Base-by-base conservation (phyloP, 2,888 invertebrate species). In the Drosophila tripunctata region DNA sequence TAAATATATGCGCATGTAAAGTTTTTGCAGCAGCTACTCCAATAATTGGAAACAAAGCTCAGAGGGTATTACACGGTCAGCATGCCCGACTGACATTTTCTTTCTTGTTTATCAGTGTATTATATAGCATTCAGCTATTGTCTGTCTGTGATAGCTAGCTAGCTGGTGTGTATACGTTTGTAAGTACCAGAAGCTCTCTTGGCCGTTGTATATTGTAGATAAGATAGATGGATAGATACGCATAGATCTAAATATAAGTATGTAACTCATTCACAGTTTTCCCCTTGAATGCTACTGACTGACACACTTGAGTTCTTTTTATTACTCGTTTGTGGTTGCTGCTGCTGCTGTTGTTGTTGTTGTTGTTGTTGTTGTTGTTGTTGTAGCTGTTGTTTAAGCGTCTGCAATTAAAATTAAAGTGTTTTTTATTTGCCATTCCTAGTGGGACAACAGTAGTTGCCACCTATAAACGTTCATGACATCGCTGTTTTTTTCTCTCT, bases 241-340 rank as follows among this genome's bases (percentile, higher is more conserved):
- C 52, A 5, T 41, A 43, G 30, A 70, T 65, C 50, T 50, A 67
- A 58, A 50, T 52, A 51, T 56, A 51, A 22, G 19, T 30, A 21
- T 38, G 57, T 41, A 56, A 63, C 38, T 44, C 35, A 56, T 55
- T 47, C 22, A 17, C 1, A 40, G 57, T 56, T 61, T 17, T 43
- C 15, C 14, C 64, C 72, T 76, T 73, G 73, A 72, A 62, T 36
- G 19, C 14, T 30, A 15, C 33, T 15, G 31, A 33, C 43, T 68
- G 73, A 67, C 63, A 70, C 75, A 70, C 48, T 78, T 66, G 45
- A 47, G 15, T 40, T 52, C 15, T n/a, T 56, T 51, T 68, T n/a
- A 48, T 33, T 33, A 10, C 21, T 38, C 4, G n/a, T n/a, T 12
- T 50, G 33, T 35, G 27, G 19, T 4, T 50, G 14, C 7, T 17